phyloP scores from a whole-genome alignment of 2,888 invertebrate species.

The Torymus texanus region DNA sequence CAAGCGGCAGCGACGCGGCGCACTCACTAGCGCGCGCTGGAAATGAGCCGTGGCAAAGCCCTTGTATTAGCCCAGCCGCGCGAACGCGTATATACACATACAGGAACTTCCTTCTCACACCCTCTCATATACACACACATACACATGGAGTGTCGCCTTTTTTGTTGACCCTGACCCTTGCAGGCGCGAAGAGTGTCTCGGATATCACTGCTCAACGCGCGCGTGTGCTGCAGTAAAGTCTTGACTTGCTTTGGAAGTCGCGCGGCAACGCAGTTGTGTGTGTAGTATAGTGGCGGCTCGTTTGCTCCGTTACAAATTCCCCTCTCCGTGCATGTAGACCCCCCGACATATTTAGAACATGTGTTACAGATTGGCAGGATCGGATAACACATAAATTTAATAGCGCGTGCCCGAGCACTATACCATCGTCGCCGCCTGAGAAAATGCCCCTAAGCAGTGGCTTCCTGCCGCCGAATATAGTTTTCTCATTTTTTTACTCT shows the following conservation, averaged over 20 bases:
- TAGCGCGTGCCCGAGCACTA: conserved; percentile 8
- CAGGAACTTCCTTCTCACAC: not conserved
- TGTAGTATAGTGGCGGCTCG: not conserved
- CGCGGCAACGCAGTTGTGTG: not conserved
- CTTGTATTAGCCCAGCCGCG: conserved; percentile 15
- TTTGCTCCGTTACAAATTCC: conserved; percentile 48
- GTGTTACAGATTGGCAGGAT: conserved; percentile 65
- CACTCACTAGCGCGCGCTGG: not conserved
- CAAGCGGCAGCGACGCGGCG: no score
- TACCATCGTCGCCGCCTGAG: not conserved
- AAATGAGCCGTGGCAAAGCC: conserved; percentile 26
- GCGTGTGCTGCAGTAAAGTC: no score
- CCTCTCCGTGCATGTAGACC: conserved; percentile 18
- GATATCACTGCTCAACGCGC: conserved; percentile 7
- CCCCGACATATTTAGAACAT: conserved; percentile 65
- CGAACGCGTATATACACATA: not conserved
- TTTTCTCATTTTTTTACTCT: conserved; percentile 9
- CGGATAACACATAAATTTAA: conserved; percentile 48
- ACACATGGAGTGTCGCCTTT: not conserved
- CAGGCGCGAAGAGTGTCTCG: conserved; percentile 40
- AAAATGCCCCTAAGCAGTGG: conserved; percentile 38
- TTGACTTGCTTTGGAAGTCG: conserved; percentile 1
- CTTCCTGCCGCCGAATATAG: conserved; percentile 39
- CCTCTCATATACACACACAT: not conserved
- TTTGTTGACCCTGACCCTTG: conserved; percentile 46